Evolutionary conservation across 2,888 invertebrate species (phyloP), one percentile per base, ranked within the genome.

Genomic region (Lathronympha strigana): DNA sequence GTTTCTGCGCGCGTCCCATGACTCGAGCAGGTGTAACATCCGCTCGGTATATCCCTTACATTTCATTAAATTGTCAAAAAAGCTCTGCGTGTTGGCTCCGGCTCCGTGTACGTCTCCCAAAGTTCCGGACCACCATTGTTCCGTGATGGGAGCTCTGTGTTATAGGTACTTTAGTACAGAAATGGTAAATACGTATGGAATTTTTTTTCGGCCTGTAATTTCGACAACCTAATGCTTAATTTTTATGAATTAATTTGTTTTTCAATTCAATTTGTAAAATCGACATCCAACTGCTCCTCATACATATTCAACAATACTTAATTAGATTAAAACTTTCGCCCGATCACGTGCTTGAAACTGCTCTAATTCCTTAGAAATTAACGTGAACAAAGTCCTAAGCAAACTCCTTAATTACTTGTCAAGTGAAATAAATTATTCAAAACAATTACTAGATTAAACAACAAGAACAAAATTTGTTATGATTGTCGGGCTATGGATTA

Each of bases 371-470:
- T 73, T 71, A 75, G 79, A 78, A 82, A 83, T 84, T 83, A 77
- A 77, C 80, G 78, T 79, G 76, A 81, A 77, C 79, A 76, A 80
- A 81, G 79, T 76, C 77, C 74, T 73, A 77, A 80, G 80, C 79
- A 82, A 87, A 87, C 80, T 86, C 80, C 73, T 76, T 81, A 85
- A 84, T 84, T 84, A 85, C 82, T 83, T 83, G 78, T 82, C 79
- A 82, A 84, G 80, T 81, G 77, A 83, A 83, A 85, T 86, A 83
- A 85, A 83, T 85, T 82, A 86, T 86, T 86, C 83, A 81, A 82
- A 82, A 85, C 83, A 86, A 83, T 85, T 81, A 81, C 77, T 72
- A 76, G 77, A 80, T 81, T 76, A 79, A 82, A 81, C 79, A 79
- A 80, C 73, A 71, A 71, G 67, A 63, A 75, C 71, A 69, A 73